A percentile compares a stretch with the other conserved stretches of the same genome.
These are phyloP conservation scores for Acrobasis consociella DNA, from an alignment of 2,888 invertebrate genomes.

Conservation along the genomic window DNA sequence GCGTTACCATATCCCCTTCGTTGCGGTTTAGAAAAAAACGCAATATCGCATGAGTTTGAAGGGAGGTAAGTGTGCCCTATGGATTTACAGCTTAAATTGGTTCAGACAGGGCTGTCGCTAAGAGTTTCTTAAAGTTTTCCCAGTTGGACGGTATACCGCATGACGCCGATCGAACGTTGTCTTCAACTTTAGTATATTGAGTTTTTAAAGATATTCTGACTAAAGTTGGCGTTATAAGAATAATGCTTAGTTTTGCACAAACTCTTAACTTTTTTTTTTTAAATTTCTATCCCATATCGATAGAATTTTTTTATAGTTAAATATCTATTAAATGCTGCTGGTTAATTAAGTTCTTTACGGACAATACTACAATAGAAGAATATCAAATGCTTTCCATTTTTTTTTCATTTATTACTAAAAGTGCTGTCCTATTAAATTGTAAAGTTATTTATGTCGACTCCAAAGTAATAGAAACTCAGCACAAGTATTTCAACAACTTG, in stretches of 20 bases:
- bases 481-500: slow-evolving; percentile 38
- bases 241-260: too few species aligned
- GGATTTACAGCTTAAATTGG: slow-evolving; percentile 80
- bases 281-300: too few species aligned
- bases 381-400: too few species aligned
- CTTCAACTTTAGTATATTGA: neutral
- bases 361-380: too few species aligned
- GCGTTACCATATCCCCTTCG: slow-evolving; percentile 48
- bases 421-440: too few species aligned
- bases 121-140: slow-evolving; percentile 47
- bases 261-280: too few species aligned
- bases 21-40: slow-evolving; percentile 75
- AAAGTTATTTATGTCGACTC: neutral
- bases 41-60: slow-evolving; percentile 78
- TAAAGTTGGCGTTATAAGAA: neutral
- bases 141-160: neutral
- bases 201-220: neutral
- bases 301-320: too few species aligned
- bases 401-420: too few species aligned
- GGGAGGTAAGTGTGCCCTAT: slow-evolving; percentile 77
- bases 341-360: too few species aligned
- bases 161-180: neutral
- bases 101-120: slow-evolving; percentile 67
- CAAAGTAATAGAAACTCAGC: slow-evolving; percentile 16
- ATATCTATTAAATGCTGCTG: too few species aligned